phyloP scores from a whole-genome alignment of 2,888 invertebrate species.

The Netelia melanura region DNA sequence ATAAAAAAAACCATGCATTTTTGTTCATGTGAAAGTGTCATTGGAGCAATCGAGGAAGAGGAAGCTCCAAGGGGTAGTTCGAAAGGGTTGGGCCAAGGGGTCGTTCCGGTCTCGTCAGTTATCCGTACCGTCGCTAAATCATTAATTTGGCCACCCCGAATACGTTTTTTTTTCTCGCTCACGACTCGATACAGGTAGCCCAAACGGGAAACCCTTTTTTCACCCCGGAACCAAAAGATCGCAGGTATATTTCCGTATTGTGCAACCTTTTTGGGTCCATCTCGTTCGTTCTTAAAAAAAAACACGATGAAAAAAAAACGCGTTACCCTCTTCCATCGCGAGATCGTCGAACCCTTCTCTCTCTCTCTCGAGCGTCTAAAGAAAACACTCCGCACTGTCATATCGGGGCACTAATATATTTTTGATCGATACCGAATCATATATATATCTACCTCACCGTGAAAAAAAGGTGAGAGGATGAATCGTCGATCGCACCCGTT shows the following conservation, averaged over 20 bases:
- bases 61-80: constrained; percentile 67
- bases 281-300: constrained; percentile 61
- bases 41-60: constrained; percentile 56
- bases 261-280: constrained; percentile 69
- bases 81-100: constrained; percentile 67
- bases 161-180: constrained; percentile 66
- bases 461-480: constrained; percentile 67
- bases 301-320: constrained; percentile 58
- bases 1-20: constrained; percentile 41
- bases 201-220: constrained; percentile 77
- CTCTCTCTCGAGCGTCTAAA: constrained; percentile 69
- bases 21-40: constrained; percentile 2
- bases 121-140: constrained; percentile 83
- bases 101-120: constrained; percentile 75
- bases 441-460: constrained; percentile 64
- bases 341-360: constrained; percentile 69
- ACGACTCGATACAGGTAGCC: constrained; percentile 79
- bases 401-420: constrained; percentile 84
- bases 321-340: constrained; percentile 66
- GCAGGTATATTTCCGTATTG: constrained; percentile 80
- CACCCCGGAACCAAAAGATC: constrained; percentile 45
- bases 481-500: constrained; percentile 75
- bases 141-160: constrained; percentile 82
- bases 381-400: constrained; percentile 84
- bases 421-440: constrained; percentile 82